Base-by-base conservation (phyloP, 2,113 vertebrate species). In the Daubentonia madagascariensis region DNA sequence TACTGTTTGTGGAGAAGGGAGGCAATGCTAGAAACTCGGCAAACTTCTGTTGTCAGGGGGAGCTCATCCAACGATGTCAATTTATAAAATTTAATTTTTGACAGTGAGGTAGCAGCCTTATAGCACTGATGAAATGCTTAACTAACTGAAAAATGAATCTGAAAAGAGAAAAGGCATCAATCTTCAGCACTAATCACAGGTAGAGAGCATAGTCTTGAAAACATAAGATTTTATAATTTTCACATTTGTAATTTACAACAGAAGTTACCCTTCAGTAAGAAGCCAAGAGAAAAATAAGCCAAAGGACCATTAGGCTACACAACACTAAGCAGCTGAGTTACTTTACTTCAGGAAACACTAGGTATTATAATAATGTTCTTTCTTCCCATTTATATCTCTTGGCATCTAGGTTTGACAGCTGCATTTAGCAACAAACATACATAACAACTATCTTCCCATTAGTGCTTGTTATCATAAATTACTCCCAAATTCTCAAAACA, bases 401-500 rank as follows among this genome's bases (percentile, higher is more conserved):
- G 67, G 90, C 80, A 75, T 96, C 88, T 92, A 48, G 43, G 48
- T 96, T 94, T 95, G 48, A 97, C 80, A 92, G 94, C 37, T 96
- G 43, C 54, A 96, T 96, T 98, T 95, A 97, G 88, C 81, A 97
- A 91, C 35, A 95, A 93, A 94, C 50, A 67, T 91, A 52, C 48
- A 97, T 76, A 91, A 97, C 75, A 95, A 96, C 30, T 68, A 17
- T 93, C 80, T 91, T 94, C 43, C 80, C 54, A 91, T 89, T 84
- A 91, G 45, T 85, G 57, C 85, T 98, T 88, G 48, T 95, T 96
- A 89, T 89, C 85, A 92, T 78, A 94, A 96, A 95, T 89, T 94
- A 94, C 57, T 96, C 54, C 59, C 48, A 96, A 94, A 96, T 88
- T 96, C 80, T 96, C 68, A 96, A 98, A 95, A 96, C 83, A 80